These are phyloP conservation scores for Cephalopterus ornatus DNA, from an alignment of 2,113 vertebrate species.

Conservation along the genomic window DNA sequence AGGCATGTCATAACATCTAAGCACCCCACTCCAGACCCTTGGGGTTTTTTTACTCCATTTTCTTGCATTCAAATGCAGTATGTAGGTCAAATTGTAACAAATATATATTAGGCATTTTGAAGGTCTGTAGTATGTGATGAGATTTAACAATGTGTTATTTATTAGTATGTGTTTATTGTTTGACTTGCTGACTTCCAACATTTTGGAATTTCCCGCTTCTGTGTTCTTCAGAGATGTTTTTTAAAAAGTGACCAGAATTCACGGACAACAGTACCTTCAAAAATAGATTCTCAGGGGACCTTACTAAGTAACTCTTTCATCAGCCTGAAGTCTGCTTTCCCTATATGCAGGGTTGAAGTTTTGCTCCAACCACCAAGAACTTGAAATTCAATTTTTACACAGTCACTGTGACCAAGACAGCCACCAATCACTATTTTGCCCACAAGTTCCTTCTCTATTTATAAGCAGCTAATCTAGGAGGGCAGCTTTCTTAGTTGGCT, in stretches of 20 bases:
- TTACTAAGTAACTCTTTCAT: neutral
- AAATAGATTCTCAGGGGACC: neutral
- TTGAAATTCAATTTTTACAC: neutral
- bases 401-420: neutral
- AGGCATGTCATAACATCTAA: neutral
- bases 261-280: neutral
- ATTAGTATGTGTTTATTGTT: neutral
- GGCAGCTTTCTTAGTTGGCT: rapidly evolving
- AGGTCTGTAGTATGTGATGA: neutral
- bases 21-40: neutral
- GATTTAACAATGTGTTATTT: neutral
- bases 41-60: neutral
- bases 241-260: neutral
- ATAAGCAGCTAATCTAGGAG: neutral
- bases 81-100: neutral
- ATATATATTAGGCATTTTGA: neutral
- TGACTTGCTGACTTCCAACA: neutral
- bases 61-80: neutral
- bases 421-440: neutral
- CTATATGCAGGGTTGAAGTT: neutral
- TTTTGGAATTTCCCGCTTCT: neutral
- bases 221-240: neutral
- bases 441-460: too few relatives aligned
- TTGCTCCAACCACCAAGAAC: rapidly evolving
- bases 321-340: neutral